phyloP scores from a whole-genome alignment of 2,113 vertebrate species.

The Megaptera novaeangliae region DNA sequence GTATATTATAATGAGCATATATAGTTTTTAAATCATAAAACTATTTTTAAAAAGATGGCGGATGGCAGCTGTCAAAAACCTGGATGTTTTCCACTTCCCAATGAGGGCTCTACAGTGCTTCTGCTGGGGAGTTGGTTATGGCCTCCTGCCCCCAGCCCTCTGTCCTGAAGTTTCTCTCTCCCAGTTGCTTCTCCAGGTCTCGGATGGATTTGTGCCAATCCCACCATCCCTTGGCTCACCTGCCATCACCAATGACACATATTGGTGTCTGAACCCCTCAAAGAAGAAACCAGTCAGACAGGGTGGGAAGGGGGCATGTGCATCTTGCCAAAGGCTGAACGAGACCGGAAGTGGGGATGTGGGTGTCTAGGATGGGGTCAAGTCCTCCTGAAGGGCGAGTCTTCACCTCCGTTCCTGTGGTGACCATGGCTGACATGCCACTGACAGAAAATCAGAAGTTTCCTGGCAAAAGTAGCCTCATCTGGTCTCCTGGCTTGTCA shows the following conservation, averaged over 20 bases:
- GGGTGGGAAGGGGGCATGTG: background rate
- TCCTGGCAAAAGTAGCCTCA: background rate
- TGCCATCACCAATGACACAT: rapidly evolving
- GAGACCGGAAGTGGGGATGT: background rate
- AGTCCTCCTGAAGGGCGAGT: background rate
- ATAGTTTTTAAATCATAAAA: background rate
- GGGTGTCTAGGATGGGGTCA: too few relatives aligned
- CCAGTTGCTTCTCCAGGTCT: background rate
- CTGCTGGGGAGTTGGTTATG: background rate
- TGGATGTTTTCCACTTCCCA: background rate
- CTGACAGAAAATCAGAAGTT: background rate
- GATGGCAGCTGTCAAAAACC: background rate
- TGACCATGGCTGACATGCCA: background rate
- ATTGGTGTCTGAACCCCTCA: background rate
- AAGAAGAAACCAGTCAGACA: background rate
- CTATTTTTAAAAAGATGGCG: background rate
- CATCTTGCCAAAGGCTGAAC: background rate
- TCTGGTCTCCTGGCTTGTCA: background rate
- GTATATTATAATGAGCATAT: background rate
- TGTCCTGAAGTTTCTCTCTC: background rate
- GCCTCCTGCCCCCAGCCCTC: background rate
- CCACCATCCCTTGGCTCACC: background rate
- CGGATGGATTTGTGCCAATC: background rate
- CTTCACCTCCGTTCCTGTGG: background rate
- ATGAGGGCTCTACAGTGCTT: background rate